These are phyloP conservation scores for Yponomeuta evonymella DNA, from an alignment of 2,888 invertebrate species.

Conservation along the genomic window DNA sequence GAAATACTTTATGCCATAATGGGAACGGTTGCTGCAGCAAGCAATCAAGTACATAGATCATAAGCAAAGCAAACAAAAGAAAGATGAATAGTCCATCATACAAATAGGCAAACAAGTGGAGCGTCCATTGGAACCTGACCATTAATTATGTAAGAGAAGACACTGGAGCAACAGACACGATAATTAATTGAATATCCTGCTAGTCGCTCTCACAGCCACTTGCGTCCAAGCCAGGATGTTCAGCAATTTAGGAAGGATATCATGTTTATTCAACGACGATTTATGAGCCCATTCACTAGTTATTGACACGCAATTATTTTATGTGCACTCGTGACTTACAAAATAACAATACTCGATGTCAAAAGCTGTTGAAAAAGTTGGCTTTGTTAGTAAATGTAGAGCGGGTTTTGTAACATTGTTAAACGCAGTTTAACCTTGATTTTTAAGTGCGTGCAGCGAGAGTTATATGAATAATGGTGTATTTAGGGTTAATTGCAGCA, in stretches of 20 bases:
- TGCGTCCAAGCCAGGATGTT: neutral
- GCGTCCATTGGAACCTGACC: neutral
- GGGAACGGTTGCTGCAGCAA: too few species aligned
- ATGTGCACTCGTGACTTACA: neutral
- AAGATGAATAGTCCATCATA: neutral
- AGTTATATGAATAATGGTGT: neutral
- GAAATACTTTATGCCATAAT: too few species aligned
- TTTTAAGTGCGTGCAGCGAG: neutral
- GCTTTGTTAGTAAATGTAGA: neutral
- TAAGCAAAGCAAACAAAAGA: neutral
- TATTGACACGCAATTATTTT: constrained; percentile 1
- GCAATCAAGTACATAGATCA: too few species aligned
- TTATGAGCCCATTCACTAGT: neutral
- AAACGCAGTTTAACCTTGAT: neutral
- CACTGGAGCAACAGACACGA: neutral
- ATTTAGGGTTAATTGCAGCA: neutral
- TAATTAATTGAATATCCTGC: constrained; percentile 10
- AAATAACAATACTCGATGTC: neutral
- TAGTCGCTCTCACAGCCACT: neutral
- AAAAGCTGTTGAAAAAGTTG: constrained; percentile 11
- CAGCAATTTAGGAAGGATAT: constrained; percentile 8
- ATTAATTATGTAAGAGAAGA: constrained; percentile 2
- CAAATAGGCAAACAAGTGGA: neutral
- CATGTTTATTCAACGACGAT: constrained; percentile 4
- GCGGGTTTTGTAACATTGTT: neutral